These are phyloP conservation scores for Hippoglossus hippoglossus DNA, from an alignment of 2,797 vertebrate genomes.

Conservation along the genomic window DNA sequence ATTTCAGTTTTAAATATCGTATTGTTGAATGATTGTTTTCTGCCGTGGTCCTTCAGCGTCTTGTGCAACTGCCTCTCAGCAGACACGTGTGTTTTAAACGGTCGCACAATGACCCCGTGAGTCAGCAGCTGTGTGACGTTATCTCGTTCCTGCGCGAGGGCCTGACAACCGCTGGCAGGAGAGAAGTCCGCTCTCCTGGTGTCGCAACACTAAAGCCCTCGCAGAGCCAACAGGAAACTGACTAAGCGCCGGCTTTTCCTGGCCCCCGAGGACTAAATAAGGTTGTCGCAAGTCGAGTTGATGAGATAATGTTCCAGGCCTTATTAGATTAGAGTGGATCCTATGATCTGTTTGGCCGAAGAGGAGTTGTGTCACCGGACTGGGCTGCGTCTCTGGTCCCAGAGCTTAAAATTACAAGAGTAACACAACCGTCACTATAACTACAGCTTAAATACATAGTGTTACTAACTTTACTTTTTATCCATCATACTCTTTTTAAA, in stretches of 20 bases:
- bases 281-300: no score
- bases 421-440: no score
- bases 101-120: constrained; percentile 38
- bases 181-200: constrained; percentile 46
- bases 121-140: constrained; percentile 46
- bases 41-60: no score
- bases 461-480: no score
- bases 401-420: no score
- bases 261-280: no score
- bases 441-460: no score
- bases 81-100: constrained; percentile 9
- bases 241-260: constrained; percentile 39
- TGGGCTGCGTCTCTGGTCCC: not conserved
- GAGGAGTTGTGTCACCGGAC: not conserved
- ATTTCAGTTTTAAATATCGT: not conserved
- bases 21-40: no score
- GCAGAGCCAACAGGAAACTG: constrained; percentile 36
- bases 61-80: not conserved
- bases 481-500: no score
- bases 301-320: not conserved
- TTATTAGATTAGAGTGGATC: constrained; percentile 11
- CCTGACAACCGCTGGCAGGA: constrained; percentile 27
- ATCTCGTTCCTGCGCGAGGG: constrained; percentile 32
- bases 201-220: constrained; percentile 49
- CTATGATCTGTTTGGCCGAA: not conserved